phyloP scores from a whole-genome alignment of 1,140 invertebrate genomes.

The Venturia canescens region DNA sequence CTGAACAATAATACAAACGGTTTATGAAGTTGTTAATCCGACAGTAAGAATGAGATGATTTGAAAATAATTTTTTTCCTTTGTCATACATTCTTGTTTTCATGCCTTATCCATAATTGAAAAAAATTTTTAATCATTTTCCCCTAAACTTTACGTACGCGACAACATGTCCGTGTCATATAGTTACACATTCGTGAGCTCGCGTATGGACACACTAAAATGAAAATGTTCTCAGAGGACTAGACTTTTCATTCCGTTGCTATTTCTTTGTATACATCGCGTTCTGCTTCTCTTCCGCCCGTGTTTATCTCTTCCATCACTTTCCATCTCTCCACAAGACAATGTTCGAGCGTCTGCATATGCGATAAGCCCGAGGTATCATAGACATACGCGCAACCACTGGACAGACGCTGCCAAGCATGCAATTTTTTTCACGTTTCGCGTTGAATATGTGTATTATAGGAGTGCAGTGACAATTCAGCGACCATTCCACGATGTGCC shows the following conservation, averaged over 20 bases:
- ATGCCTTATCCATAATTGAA: no score
- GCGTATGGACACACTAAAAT: no score
- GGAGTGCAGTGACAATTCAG: conserved; percentile 10
- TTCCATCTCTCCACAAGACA: background rate
- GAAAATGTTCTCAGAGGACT: no score
- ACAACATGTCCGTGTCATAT: no score
- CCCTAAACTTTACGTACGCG: no score
- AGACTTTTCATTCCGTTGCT: background rate
- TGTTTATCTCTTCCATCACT: background rate
- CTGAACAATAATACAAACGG: background rate
- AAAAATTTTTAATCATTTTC: no score
- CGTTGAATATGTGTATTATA: conserved; percentile 1
- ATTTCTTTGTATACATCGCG: background rate
- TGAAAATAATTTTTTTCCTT: no score
- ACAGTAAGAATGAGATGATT: background rate
- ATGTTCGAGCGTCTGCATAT: background rate
- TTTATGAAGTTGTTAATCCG: background rate
- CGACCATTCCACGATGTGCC: background rate
- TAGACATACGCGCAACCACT: background rate
- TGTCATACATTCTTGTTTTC: no score
- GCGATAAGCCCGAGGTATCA: background rate
- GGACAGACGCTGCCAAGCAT: background rate
- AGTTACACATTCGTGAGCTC: no score
- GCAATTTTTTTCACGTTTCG: background rate
- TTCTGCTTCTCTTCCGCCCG: background rate